Conservation (phyloP, 2,888 invertebrate species). For the Lasioglossum malachurum region DNA sequence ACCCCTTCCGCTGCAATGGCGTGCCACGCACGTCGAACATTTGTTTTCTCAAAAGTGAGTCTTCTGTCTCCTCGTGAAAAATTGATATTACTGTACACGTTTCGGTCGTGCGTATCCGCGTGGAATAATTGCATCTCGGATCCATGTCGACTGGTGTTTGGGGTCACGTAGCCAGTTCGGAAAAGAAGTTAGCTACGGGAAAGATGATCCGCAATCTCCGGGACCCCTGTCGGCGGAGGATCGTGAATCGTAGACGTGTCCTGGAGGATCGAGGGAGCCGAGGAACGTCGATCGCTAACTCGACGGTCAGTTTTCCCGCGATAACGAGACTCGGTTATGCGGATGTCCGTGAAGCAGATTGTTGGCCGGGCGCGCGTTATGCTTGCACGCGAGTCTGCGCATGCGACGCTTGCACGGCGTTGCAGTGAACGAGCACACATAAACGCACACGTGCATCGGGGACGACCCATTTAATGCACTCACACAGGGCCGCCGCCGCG, state of each 20-base stretch:
- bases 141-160: not conserved
- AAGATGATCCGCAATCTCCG: not conserved
- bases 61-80: too few species aligned
- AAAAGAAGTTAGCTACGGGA: not conserved
- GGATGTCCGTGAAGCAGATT: constrained; percentile 60
- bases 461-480: constrained; percentile 58
- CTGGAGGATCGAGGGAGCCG: not conserved
- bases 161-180: not conserved
- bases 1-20: too few species aligned
- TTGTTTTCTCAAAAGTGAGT: too few species aligned
- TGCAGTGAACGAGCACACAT: constrained; percentile 34
- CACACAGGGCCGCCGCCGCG: not conserved
- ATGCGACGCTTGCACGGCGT: constrained; percentile 44
- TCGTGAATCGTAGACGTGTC: not conserved
- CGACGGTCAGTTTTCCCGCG: constrained; percentile 38
- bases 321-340: constrained; percentile 54
- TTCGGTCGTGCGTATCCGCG: too few species aligned
- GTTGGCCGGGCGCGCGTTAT: constrained; percentile 34
- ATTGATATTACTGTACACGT: too few species aligned
- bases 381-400: constrained; percentile 53
- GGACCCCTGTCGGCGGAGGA: not conserved
- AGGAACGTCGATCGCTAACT: not conserved
- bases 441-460: constrained; percentile 2
- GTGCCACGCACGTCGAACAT: too few species aligned
- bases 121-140: not conserved